Evolutionary conservation across 2,113 vertebrate genomes (phyloP).

Genomic region (Sclerurus mexicanus): DNA sequence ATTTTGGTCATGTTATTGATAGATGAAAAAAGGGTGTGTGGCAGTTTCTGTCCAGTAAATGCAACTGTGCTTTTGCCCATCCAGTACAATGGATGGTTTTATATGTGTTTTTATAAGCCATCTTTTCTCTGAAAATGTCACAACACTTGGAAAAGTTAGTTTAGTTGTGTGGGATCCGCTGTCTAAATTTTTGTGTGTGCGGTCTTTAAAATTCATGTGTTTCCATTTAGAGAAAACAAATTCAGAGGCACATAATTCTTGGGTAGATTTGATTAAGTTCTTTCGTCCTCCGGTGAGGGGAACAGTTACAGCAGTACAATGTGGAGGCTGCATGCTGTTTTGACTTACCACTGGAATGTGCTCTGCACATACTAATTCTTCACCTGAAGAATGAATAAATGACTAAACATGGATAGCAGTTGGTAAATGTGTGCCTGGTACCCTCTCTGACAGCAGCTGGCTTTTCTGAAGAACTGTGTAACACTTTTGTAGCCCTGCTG

Average conservation of each 20-base stretch:
- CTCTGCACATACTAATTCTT: background rate
- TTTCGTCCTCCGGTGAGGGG: background rate
- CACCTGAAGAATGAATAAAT: background rate
- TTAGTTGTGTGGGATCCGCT: background rate
- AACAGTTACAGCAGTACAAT: rapidly evolving
- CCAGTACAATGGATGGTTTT: background rate
- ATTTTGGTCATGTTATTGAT: background rate
- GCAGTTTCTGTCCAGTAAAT: background rate
- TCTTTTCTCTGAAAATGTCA: background rate
- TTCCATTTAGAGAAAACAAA: background rate
- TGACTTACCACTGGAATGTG: background rate
- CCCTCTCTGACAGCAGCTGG: background rate
- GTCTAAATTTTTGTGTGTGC: background rate
- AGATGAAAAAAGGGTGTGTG: background rate
- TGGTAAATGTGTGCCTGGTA: background rate
- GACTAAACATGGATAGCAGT: background rate
- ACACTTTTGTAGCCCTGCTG: background rate
- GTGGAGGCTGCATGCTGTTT: background rate
- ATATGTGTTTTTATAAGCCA: background rate
- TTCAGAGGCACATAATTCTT: background rate
- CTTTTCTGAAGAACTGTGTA: background rate
- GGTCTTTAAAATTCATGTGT: background rate
- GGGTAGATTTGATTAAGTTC: background rate
- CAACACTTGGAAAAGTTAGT: background rate
- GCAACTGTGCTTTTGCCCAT: background rate